Percentiles rank a stretch among this genome's conserved stretches.
These are phyloP conservation scores for Scaptomyza graminum DNA, from an alignment of 1,140 invertebrate species.

Conservation along the genomic window DNA sequence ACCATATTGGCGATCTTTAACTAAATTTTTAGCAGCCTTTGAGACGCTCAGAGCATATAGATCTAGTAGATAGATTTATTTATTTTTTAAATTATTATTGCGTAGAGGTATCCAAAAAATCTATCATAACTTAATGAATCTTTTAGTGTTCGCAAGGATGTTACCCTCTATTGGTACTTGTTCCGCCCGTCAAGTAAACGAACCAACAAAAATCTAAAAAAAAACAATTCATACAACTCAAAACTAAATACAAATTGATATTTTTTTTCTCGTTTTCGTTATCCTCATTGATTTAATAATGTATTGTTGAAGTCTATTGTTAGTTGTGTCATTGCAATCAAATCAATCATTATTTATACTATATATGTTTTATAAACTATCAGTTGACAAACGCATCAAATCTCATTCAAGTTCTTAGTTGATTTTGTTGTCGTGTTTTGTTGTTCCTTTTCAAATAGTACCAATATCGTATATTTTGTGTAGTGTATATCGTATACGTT, in stretches of 20 bases:
- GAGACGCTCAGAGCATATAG: background rate
- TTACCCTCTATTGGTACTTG: conserved; percentile 84
- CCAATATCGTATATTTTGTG: background rate
- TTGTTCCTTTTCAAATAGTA: conserved; percentile 1
- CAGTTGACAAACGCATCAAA: conserved; percentile 3
- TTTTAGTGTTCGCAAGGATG: conserved; percentile 70
- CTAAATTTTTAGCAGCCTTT: conserved; percentile 7
- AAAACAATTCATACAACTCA: conserved; percentile 30
- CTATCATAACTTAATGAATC: conserved; percentile 16
- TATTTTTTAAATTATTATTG: conserved; percentile 2
- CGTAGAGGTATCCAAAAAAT: background rate
- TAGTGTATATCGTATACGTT: conserved; percentile 1
- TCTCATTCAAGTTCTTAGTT: background rate
- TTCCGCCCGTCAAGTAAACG: conserved; percentile 82
- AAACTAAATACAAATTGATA: conserved; percentile 19
- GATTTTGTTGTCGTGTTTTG: conserved; percentile 8
- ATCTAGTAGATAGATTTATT: background rate
- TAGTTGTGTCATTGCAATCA: conserved; percentile 22
- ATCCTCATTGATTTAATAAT: conserved; percentile 22
- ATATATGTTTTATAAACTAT: background rate
- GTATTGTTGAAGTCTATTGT: conserved; percentile 25
- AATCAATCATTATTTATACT: conserved; percentile 15
- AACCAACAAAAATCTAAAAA: conserved; percentile 26
- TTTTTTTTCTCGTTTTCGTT: conserved; percentile 37
- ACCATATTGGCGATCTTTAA: conserved; percentile 3